Conservation (phyloP, 23 tunicate species). For the Ascidia mentula region DNA sequence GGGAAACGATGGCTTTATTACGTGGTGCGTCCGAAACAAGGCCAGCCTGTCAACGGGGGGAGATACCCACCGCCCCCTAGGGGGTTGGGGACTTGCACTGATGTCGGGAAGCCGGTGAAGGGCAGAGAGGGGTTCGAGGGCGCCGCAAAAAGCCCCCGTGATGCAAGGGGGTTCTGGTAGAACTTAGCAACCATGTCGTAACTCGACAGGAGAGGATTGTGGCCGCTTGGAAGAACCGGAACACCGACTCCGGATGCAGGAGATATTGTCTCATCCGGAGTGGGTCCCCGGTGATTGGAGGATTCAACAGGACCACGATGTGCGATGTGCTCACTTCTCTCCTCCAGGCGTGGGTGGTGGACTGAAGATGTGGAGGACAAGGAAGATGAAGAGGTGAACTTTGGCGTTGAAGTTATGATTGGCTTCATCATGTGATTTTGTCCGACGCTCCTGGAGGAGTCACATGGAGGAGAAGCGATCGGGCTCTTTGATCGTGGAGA, state of each 20-base stretch:
- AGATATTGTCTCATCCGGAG: not conserved
- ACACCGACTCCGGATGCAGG: not conserved
- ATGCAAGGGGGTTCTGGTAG: conserved; percentile 28
- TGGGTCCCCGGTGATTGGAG: not conserved
- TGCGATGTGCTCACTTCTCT: not conserved
- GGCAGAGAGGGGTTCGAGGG: conserved; percentile 11
- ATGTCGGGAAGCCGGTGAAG: not conserved
- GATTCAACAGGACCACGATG: not conserved
- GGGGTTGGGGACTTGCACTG: conserved; percentile 18
- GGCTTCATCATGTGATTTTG: not conserved
- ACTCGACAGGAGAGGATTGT: conserved; percentile 6
- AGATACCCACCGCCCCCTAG: conserved; percentile 20
- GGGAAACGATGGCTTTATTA: not conserved
- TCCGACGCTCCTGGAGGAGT: not conserved
- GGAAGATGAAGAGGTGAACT: not conserved
- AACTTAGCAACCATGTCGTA: conserved; percentile 16
- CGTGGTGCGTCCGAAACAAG: conserved; percentile 42
- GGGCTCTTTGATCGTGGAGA: not conserved
- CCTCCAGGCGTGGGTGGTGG: not conserved
- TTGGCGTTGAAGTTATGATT: not conserved
- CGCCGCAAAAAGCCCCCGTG: conserved; percentile 22
- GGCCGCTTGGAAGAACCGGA: not conserved
- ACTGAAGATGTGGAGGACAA: not conserved
- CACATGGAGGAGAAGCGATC: not conserved
- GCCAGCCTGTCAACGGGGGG: conserved; percentile 36